Base-by-base conservation (phyloP, 2,888 invertebrate genomes). In the Amblyjoppa fuscipennis region DNA sequence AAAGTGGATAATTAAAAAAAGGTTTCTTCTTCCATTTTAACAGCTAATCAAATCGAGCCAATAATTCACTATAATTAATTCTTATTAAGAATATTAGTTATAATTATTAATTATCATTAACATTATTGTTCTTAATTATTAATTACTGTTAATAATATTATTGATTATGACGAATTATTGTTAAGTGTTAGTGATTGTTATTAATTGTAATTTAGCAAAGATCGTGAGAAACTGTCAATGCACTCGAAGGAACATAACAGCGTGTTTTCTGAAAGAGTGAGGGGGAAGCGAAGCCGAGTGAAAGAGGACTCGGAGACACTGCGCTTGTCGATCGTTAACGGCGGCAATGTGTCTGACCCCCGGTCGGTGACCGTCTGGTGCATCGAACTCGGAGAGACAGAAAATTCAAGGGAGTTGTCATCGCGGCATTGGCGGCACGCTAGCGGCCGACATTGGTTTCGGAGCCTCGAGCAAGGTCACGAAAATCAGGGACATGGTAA, bases 291-390 rank as follows among this genome's bases (percentile, higher is more conserved):
- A 59, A 61, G 51, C 20, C n/a, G 68, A 68, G 61, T n/a, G 66
- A 53, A 45, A 20, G 53, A 34, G 20, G 56, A 3, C 16, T 31
- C 31, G 56, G 74, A 49, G 75, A 56, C 74, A 69, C 59, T 75
- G 75, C 28, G 61, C 70, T 76, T 76, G 59, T 81, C 69, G 81
- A 81, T 81, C 75, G 81, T 81, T 81, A 81, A 70, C 81, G 61
- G 75, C 76, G 76, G 71, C 71, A 76, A 79, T 78, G 69, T 68
- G 64, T 74, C 81, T 74, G 81, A 84, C 76, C 81, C 79, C 73
- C 85, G 82, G 85, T 78, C 85, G 82, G 85, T 85, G 81, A 82
- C 81, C 81, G 78, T 79, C 49, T 85, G 79, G 85, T 85, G 84
- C 85, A 80, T 83, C 85, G 79, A 83, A 83, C 82, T 80, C 76